Evolutionary conservation across 2,113 vertebrate genomes (phyloP).

Genomic region (Phylloscopus whistleri): DNA sequence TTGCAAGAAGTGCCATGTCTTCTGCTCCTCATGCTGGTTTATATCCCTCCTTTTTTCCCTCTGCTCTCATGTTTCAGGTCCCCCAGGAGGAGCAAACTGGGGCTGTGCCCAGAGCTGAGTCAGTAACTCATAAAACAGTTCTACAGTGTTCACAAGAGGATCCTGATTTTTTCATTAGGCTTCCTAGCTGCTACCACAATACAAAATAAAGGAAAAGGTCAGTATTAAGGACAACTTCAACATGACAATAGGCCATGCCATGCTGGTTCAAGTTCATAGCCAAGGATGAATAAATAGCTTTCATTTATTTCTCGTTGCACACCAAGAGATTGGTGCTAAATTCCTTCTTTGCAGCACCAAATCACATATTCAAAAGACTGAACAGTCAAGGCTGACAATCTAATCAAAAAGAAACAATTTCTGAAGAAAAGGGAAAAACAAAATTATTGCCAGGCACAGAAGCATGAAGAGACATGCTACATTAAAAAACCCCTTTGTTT

Average conservation of each 20-base stretch:
- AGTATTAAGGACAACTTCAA: background rate
- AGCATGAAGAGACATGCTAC: background rate
- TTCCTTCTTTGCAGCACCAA: background rate
- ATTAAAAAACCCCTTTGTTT: background rate
- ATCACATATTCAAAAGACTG: background rate
- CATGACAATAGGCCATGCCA: background rate
- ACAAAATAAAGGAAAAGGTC: background rate
- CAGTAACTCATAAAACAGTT: background rate
- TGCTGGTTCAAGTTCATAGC: background rate
- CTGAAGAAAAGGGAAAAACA: background rate
- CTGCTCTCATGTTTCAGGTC: background rate
- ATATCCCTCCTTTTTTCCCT: background rate
- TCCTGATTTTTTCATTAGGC: background rate
- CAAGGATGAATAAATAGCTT: background rate
- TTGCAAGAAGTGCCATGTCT: background rate
- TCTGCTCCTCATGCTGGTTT: background rate
- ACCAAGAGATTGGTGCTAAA: background rate
- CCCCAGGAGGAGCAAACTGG: background rate
- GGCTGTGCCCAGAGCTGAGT: background rate
- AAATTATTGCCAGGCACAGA: background rate
- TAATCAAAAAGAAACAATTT: background rate
- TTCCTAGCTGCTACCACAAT: background rate
- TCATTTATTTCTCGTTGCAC: background rate
- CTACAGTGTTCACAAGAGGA: background rate
- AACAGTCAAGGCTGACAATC: background rate